Evolutionary conservation across 2,888 invertebrate genomes (phyloP).

Genomic region (Folsomia candida): DNA sequence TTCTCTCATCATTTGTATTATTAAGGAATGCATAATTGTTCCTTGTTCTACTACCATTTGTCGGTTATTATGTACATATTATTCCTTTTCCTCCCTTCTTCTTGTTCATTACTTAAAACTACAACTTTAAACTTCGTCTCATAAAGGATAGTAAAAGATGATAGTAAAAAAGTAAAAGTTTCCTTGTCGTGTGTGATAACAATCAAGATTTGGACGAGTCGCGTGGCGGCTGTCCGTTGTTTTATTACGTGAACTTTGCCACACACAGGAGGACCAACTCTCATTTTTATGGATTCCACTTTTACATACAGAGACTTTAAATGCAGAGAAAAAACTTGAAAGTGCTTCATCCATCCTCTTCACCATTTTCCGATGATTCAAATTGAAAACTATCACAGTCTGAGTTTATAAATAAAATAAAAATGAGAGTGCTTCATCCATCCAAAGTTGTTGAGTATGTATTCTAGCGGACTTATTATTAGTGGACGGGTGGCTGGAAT

Average conservation of each 20-base stretch:
- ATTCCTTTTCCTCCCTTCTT: too few relatives aligned
- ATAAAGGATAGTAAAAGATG: too few relatives aligned
- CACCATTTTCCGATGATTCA: not conserved
- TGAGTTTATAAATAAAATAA: not conserved
- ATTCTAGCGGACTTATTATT: not conserved
- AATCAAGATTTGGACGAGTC: not conserved
- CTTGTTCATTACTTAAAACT: too few relatives aligned
- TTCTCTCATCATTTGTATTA: too few relatives aligned
- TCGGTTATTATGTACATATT: too few relatives aligned
- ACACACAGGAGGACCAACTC: not conserved
- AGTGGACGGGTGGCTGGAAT: not conserved
- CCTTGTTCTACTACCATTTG: too few relatives aligned
- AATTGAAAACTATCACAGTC: not conserved
- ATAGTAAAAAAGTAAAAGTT: not conserved
- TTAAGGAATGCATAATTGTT: too few relatives aligned
- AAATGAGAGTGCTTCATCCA: not conserved
- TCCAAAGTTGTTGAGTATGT: not conserved
- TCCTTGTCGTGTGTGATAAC: not conserved
- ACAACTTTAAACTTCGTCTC: too few relatives aligned
- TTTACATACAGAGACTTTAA: not conserved
- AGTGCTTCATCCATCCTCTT: not conserved
- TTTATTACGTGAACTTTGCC: not conserved
- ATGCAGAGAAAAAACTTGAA: not conserved
- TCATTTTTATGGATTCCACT: not conserved
- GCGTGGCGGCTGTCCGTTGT: conserved; percentile 16